Evolutionary conservation across 2,888 invertebrate species (phyloP).

Genomic region (Euphydryas editha): DNA sequence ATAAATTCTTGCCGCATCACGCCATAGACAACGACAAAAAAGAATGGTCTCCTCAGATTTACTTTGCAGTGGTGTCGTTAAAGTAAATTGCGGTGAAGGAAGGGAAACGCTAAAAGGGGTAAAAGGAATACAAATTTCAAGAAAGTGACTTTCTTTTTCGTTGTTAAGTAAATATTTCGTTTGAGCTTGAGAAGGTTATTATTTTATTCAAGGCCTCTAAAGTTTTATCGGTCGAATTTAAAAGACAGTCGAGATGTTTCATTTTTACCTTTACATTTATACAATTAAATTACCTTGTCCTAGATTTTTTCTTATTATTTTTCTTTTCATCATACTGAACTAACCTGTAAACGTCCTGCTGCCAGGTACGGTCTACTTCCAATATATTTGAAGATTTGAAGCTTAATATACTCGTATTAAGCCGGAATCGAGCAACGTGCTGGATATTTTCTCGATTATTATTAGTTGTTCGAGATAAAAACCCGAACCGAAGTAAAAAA

Average conservation of each 20-base stretch:
- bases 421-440: no score
- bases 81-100: slow-evolving; percentile 73
- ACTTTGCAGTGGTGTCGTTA: slow-evolving; percentile 68
- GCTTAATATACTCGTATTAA: no score
- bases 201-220: slow-evolving; percentile 3
- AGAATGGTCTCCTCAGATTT: slow-evolving; percentile 62
- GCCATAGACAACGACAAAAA: slow-evolving; percentile 59
- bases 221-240: slow-evolving; percentile 3
- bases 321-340: not conserved
- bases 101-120: slow-evolving; percentile 58
- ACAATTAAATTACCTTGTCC: no score
- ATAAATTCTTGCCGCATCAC: slow-evolving; percentile 32
- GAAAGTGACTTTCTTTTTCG: slow-evolving; percentile 40
- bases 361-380: no score
- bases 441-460: no score
- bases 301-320: not conserved
- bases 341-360: no score
- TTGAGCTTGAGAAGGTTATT: slow-evolving; percentile 12
- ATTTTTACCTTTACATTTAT: not conserved
- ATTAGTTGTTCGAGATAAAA: no score
- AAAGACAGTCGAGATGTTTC: not conserved
- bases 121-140: slow-evolving; percentile 42
- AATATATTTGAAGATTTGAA: no score
- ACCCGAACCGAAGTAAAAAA: no score
- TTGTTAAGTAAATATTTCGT: slow-evolving; percentile 29